A percentile compares a stretch with the other conserved stretches of the same genome.
phyloP scores from a whole-genome alignment of 2,888 invertebrate genomes.

The Dioctria rufipes region DNA sequence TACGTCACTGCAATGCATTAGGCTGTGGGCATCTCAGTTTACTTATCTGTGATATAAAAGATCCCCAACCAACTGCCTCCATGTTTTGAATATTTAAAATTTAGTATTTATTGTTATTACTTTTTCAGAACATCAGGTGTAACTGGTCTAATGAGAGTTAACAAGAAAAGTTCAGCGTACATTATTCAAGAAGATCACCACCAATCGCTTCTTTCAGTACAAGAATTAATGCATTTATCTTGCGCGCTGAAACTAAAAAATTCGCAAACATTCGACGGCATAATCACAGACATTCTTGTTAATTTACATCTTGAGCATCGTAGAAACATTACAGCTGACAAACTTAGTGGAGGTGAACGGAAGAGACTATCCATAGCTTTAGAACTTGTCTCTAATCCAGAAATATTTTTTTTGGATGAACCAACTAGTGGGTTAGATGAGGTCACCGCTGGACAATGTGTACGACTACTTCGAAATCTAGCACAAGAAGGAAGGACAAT shows the following conservation, averaged over 20 bases:
- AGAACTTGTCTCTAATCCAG: constrained; percentile 88
- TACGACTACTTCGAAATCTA: constrained; percentile 74
- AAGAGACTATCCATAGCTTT: constrained; percentile 86
- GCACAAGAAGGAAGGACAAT: constrained; percentile 78
- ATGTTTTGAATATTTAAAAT: too few relatives aligned
- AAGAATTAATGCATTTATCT: constrained; percentile 85
- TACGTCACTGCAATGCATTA: too few relatives aligned
- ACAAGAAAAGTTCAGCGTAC: constrained; percentile 84
- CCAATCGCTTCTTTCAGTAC: constrained; percentile 81
- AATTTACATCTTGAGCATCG: constrained; percentile 69
- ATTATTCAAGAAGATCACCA: constrained; percentile 86
- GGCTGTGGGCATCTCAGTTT: too few relatives aligned
- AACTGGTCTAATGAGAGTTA: constrained; percentile 79
- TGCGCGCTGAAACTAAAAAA: constrained; percentile 80
- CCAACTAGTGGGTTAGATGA: constrained; percentile 83
- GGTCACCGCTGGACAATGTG: constrained; percentile 77
- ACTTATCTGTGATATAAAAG: too few relatives aligned
- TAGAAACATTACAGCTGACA: constrained; percentile 70
- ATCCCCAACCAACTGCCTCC: too few relatives aligned
- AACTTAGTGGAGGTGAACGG: constrained; percentile 84
- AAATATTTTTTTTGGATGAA: constrained; percentile 87
- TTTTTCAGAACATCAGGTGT: constrained; percentile 76
- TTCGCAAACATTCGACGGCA: constrained; percentile 63
- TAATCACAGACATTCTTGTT: constrained; percentile 68
- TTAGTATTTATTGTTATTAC: too few relatives aligned